Conservation (phyloP, 2,113 vertebrate species). For the Macquaria australasica region DNA sequence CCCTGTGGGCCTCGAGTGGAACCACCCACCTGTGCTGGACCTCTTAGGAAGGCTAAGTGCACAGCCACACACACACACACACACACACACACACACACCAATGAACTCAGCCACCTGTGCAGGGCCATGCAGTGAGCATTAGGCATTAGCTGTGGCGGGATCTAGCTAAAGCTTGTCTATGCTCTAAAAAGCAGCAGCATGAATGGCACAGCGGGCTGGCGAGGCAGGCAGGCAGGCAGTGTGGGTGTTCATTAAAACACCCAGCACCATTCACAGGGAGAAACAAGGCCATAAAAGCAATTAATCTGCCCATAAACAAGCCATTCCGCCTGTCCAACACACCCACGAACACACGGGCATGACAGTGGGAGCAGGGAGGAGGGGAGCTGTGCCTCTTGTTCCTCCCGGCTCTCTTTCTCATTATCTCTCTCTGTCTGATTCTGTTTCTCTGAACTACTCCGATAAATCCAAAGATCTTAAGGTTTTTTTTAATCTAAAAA, state of each 20-base stretch:
- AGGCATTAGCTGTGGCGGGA: constrained; percentile 53
- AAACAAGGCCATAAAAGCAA: constrained; percentile 82
- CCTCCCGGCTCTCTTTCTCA: constrained; percentile 58
- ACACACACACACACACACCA: background rate
- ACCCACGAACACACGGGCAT: constrained; percentile 60
- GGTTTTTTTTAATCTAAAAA: constrained; percentile 50
- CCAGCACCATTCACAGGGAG: constrained; percentile 70
- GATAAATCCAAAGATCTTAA: constrained; percentile 65
- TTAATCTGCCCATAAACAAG: constrained; percentile 83
- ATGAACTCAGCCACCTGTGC: constrained; percentile 69
- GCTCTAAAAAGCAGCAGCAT: constrained; percentile 75
- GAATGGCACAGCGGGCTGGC: constrained; percentile 50
- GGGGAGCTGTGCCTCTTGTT: constrained; percentile 29
- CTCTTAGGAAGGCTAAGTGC: constrained; percentile 27
- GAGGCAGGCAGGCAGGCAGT: constrained; percentile 49
- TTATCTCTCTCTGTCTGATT: constrained; percentile 65
- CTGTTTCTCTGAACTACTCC: constrained; percentile 51
- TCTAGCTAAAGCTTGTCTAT: constrained; percentile 66
- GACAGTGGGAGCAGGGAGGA: constrained; percentile 53
- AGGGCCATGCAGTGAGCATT: constrained; percentile 51
- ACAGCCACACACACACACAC: background rate
- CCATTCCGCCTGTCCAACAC: constrained; percentile 74
- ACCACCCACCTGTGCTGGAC: constrained; percentile 59
- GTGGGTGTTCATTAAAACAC: constrained; percentile 79
- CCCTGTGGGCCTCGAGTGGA: constrained; percentile 56